Conservation (phyloP, 2,113 vertebrate species). For the Zapornia atra region DNA sequence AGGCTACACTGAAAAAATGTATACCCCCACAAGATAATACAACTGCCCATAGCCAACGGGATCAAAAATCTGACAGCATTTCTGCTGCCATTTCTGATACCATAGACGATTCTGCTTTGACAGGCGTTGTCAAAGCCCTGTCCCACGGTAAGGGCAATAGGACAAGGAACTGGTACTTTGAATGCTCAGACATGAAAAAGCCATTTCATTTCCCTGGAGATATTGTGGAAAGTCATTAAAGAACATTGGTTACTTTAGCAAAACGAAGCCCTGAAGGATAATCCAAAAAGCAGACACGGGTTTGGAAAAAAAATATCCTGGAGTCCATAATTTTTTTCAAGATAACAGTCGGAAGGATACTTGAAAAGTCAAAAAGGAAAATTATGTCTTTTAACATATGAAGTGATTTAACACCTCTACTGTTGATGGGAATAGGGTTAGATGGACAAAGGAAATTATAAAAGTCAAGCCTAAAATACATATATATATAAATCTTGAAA, state of each 20-base stretch:
- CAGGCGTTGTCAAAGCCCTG: neutral
- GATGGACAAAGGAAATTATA: neutral
- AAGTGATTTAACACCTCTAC: neutral
- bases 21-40: neutral
- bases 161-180: neutral
- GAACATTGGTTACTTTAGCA: neutral
- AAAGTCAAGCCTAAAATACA: neutral
- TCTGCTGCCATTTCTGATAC: neutral
- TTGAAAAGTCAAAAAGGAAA: constrained; percentile 6
- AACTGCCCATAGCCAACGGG: neutral
- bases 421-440: neutral
- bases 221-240: constrained; percentile 4
- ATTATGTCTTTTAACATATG: neutral
- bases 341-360: neutral
- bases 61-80: neutral
- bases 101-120: neutral
- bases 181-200: constrained; percentile 41
- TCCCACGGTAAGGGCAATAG: neutral
- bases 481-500: neutral
- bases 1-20: neutral
- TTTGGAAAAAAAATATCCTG: constrained; percentile 5
- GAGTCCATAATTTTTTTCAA: neutral
- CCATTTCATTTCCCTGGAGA: constrained; percentile 7
- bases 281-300: constrained; percentile 11
- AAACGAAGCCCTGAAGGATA: neutral